A percentile compares a stretch with the other conserved stretches of the same genome.
phyloP scores from a whole-genome alignment of 1,140 invertebrate genomes.

The Planococcus citri region DNA sequence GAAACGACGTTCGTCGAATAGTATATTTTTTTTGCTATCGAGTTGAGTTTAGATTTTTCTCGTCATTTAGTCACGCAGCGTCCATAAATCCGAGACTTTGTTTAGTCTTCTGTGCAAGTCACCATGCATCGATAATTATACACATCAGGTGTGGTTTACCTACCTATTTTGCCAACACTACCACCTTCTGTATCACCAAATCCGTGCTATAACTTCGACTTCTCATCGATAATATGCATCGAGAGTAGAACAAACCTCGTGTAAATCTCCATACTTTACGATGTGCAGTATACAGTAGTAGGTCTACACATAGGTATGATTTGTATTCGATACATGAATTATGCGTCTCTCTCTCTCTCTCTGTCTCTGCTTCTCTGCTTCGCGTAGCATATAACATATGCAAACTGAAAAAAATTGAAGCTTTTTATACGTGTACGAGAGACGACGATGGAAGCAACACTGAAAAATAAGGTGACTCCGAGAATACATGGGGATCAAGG shows the following conservation, averaged over 20 bases:
- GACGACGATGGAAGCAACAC: background rate
- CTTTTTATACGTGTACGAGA: background rate
- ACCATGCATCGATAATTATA: too few species aligned
- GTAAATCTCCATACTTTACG: too few species aligned
- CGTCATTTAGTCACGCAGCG: background rate
- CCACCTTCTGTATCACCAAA: too few species aligned
- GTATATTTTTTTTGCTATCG: background rate
- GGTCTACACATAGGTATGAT: background rate
- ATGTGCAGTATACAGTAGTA: background rate
- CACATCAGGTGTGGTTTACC: too few species aligned
- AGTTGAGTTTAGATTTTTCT: background rate
- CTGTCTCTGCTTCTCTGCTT: too few species aligned
- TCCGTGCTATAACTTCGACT: too few species aligned
- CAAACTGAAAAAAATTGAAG: background rate
- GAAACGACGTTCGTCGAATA: too few species aligned
- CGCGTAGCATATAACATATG: too few species aligned
- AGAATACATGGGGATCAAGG: background rate
- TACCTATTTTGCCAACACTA: too few species aligned
- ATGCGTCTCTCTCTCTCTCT: background rate
- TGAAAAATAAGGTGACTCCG: constrained; percentile 10
- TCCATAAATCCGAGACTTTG: background rate
- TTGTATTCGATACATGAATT: constrained; percentile 7
- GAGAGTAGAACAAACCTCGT: too few species aligned
- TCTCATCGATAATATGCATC: too few species aligned
- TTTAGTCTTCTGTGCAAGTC: background rate